These are phyloP conservation scores for Diglossa cyanea DNA, from an alignment of 2,797 vertebrate species.

Conservation along the genomic window DNA sequence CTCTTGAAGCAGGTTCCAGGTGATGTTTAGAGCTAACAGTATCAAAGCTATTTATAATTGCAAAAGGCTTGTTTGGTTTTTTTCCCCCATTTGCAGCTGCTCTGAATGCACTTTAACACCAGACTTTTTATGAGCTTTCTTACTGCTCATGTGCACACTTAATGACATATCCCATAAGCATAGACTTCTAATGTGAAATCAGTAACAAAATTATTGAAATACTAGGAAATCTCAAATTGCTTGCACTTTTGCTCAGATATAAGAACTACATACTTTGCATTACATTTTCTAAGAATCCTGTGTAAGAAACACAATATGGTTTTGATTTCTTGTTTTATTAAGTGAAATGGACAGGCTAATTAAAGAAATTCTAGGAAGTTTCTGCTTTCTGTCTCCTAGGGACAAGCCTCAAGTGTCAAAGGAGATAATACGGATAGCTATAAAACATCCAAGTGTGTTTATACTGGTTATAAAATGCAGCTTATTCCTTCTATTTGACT, in stretches of 20 bases:
- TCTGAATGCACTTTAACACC: not conserved
- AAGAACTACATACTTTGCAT: not conserved
- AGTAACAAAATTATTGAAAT: not conserved
- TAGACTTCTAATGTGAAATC: not conserved
- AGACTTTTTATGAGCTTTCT: not conserved
- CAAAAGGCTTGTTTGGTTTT: not conserved
- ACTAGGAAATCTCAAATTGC: not conserved
- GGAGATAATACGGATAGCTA: conserved; percentile 44
- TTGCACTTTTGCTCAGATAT: not conserved
- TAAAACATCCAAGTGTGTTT: conserved; percentile 56
- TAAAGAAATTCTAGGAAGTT: conserved; percentile 64
- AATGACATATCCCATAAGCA: not conserved
- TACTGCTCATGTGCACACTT: not conserved
- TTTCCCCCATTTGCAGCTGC: not conserved
- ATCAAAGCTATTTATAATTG: not conserved
- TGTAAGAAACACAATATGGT: not conserved
- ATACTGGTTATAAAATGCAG: conserved; percentile 39
- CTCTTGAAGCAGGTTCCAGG: not conserved
- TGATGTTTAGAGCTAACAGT: not conserved
- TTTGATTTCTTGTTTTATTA: conserved; percentile 57
- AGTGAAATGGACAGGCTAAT: conserved; percentile 47
- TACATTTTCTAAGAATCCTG: not conserved
- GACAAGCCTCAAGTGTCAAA: conserved; percentile 47
- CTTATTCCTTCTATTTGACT: conserved; percentile 8
- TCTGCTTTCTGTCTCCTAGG: conserved; percentile 53